Conservation (phyloP, 1,140 invertebrate species). For the Stenopsyche tienmushanensis region DNA sequence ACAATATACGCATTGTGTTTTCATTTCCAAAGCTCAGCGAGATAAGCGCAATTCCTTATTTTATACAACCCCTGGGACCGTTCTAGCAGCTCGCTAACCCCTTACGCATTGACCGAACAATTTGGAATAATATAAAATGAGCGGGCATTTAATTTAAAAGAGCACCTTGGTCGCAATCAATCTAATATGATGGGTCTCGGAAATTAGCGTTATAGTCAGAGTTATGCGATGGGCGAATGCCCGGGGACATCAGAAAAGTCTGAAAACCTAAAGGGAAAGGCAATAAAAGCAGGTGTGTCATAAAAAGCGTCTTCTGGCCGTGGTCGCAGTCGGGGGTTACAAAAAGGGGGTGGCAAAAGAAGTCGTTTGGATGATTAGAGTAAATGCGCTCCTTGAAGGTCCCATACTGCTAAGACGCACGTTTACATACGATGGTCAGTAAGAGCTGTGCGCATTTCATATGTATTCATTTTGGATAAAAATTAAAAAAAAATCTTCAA, state of each 20-base stretch:
- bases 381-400: constrained; percentile 28
- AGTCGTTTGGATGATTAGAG: constrained; percentile 40
- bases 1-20: constrained; percentile 32
- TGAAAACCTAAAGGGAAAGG: constrained; percentile 11
- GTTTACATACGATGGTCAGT: constrained; percentile 16
- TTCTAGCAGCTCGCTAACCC: constrained; percentile 33
- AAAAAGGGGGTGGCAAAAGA: constrained; percentile 29
- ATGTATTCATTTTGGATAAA: no score
- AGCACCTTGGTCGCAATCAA: no score
- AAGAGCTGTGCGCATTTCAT: background rate
- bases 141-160: background rate
- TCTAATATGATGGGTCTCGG: no score
- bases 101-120: background rate
- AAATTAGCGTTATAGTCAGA: background rate
- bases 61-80: constrained; percentile 32
- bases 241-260: no score
- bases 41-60: constrained; percentile 39
- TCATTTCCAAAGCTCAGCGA: constrained; percentile 25
- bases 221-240: background rate
- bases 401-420: constrained; percentile 11
- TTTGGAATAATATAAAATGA: background rate
- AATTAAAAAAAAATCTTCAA: no score
- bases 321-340: constrained; percentile 5
- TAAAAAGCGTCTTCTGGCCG: constrained; percentile 36
- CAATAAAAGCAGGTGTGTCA: constrained; percentile 40